These are phyloP conservation scores for Cylindroiulus punctatus DNA, from an alignment of 2,888 invertebrate species.

Conservation along the genomic window DNA sequence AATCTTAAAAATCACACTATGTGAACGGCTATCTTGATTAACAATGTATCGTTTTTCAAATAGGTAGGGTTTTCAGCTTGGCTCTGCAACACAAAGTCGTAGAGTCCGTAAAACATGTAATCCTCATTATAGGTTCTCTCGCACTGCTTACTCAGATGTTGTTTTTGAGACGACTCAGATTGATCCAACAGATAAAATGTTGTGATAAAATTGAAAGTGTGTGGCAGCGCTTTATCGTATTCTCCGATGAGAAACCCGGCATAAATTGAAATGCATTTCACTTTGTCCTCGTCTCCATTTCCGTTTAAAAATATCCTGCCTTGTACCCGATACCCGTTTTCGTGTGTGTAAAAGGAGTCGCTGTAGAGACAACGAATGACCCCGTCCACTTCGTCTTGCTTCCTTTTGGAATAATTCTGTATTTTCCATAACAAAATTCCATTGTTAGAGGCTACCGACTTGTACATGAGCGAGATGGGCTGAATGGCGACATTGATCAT, in stretches of 20 bases:
- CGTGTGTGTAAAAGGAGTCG: slow-evolving; percentile 25
- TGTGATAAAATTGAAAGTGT: not conserved
- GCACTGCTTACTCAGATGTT: not conserved
- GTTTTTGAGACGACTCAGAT: not conserved
- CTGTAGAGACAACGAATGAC: slow-evolving; percentile 6
- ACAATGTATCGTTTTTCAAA: not conserved
- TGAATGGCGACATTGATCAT: not conserved
- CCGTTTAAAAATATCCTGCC: slow-evolving; percentile 22
- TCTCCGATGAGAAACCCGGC: slow-evolving; percentile 10
- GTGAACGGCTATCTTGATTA: not conserved
- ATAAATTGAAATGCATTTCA: slow-evolving; percentile 24
- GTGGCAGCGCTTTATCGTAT: not conserved
- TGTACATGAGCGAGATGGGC: not conserved
- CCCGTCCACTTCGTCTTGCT: slow-evolving; percentile 35
- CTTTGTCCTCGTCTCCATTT: not conserved
- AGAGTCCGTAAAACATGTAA: not conserved
- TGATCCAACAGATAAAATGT: slow-evolving; percentile 13
- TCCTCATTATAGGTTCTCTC: not conserved
- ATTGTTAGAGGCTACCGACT: not conserved
- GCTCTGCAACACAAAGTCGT: not conserved
- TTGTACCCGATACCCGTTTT: not conserved
- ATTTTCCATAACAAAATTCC: slow-evolving; percentile 23
- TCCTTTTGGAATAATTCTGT: not conserved
- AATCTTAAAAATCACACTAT: not conserved
- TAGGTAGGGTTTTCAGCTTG: not conserved